Evolutionary conservation across 2,797 vertebrate genomes (phyloP), one percentile per base, ranked within the genome.

Genomic region (Rhodeus uyekii): DNA sequence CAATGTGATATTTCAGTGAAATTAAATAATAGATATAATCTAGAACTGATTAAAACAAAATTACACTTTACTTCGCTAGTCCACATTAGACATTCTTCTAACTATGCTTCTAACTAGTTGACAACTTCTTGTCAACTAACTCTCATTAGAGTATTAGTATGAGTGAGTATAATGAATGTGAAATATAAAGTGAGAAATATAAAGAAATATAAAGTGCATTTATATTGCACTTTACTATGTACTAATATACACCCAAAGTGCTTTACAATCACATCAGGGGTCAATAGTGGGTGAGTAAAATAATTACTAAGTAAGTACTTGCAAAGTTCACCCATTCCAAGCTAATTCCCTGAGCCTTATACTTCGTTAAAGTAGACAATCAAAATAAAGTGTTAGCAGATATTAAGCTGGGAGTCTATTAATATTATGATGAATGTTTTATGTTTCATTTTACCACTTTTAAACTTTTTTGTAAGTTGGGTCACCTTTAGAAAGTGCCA

Each of bases 401-500:
- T 3, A 22, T 8, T 19, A 48, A 48, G 46, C 46, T 8, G 18
- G 19, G 5, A 22, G 18, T 48, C 6, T 48, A 19, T 7, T 48
- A 48, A 48, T 48, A 48, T 1, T 48, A 5, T 48, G 19, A 19
- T 19, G 18, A 19, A n/a, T n/a, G n/a, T n/a, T n/a, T n/a, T n/a
- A n/a, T n/a, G n/a, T 44, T 44, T 5, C 46, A 55, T 12, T 27
- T 58, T 0, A 27, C 53, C 2, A 58, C 13, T 60, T 27, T 60
- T 34, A n/a, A 44, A 50, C 4, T n/a, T 13, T 72, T 34, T 14
- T 48, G 2, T 4, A 36, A 38, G 16, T 58, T 6, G 0, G 85
- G 88, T 94, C 89, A 97, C 96, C 93, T 81, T 63, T 85, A 39
- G 95, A 97, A 18, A 90, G 61, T 63, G 96, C 88, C 29, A 80